Evolutionary conservation across 2,113 vertebrate species (phyloP).

Genomic region (Hyperopisus bebe): DNA sequence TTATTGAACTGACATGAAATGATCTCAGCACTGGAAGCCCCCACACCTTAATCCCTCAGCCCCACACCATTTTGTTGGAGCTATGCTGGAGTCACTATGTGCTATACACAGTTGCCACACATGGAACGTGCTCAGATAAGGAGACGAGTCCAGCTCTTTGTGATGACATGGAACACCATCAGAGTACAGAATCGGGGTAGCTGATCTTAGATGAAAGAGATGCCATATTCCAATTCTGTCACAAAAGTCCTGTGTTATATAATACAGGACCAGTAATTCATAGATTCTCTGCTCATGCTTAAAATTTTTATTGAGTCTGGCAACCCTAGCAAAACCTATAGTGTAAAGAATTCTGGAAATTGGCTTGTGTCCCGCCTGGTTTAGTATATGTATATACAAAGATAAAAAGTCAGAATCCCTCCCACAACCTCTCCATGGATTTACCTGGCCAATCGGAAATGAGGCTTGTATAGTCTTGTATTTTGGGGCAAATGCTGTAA

Average conservation of each 20-base stretch:
- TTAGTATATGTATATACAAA: not conserved
- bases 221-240: not conserved
- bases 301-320: not conserved
- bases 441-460: not conserved
- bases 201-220: not conserved
- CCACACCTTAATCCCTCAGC: not conserved
- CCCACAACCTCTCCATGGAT: not conserved
- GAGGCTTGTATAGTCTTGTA: not conserved
- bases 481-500: not conserved
- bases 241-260: not conserved
- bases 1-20: not conserved
- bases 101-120: not conserved
- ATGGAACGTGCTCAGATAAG: not conserved
- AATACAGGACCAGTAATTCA: not conserved
- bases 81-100: not conserved
- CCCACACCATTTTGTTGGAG: not conserved
- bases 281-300: not conserved
- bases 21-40: not conserved
- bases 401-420: not conserved
- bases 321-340: not conserved
- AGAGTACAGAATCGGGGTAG: not conserved
- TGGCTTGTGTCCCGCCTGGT: not conserved
- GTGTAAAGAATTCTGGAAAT: not conserved
- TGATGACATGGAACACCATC: not conserved
- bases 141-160: not conserved